Evolutionary conservation across 1,140 invertebrate species (phyloP), one percentile per base, ranked within the genome.

Genomic region (Aphis gossypii): DNA sequence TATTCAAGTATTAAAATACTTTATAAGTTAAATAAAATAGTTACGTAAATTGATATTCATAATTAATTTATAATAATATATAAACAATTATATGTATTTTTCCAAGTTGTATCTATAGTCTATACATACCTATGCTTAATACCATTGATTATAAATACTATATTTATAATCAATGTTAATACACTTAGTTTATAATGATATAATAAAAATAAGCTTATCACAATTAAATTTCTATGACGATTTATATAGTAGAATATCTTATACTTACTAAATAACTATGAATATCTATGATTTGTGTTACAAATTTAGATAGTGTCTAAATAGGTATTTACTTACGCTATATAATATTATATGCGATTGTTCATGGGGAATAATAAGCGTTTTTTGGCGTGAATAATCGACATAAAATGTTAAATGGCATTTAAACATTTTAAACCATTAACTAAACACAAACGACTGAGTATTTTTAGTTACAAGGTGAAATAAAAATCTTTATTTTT

Each of bases 331-430:
- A 21, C 14, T 4, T 46, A 46, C 14, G 14, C 48, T 51, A 51
- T 0, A 44, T 14, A 4, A 38, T 38, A 21, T 2, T 38, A 87
- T 51, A 88, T 14, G n/a, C 6, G 30, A 88, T n/a, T 88, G 20
- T 88, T 51, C n/a, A 35, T 51, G 46, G 18, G n/a, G 6, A 88
- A 88, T n/a, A 88, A 88, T 51, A 35, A 88, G n/a, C 84, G 44
- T 88, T 88, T 88, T n/a, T 88, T 88, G 7, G 44, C 86, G 48
- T 54, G 46, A 89, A 89, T 89, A 89, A 89, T 89, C 21, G 87
- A 89, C 87, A 89, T 54, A 38, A 54, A 54, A 89, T 51, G n/a
- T 51, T 51, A 89, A 89, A 89, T 35, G 48, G 87, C 9, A 48
- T 38, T 38, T 46, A 87, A 51, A 51, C 48, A 18, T 51, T 51